Conservation (phyloP, 2,888 invertebrate species). For the Ophioninae sp. region DNA sequence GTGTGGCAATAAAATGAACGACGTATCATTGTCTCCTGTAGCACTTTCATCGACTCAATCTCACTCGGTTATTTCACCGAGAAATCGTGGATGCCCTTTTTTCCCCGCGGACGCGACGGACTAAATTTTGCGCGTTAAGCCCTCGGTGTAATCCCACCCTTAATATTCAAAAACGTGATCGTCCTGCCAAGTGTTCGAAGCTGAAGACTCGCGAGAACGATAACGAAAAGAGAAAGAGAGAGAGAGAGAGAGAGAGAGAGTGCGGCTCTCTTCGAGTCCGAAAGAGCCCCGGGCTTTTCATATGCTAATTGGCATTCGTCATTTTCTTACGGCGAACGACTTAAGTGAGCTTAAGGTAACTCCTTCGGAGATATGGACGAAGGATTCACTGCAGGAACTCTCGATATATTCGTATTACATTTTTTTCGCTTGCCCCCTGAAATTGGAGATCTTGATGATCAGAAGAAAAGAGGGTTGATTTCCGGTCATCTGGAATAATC, state of each 20-base stretch:
- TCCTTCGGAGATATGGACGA: conserved; percentile 68
- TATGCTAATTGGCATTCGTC: conserved; percentile 82
- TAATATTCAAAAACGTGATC: conserved; percentile 82
- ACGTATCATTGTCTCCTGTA: conserved; percentile 5
- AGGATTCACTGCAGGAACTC: conserved; percentile 28
- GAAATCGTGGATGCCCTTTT: conserved; percentile 53
- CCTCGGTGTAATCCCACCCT: conserved; percentile 80
- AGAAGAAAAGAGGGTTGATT: background rate
- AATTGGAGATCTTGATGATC: conserved; percentile 24
- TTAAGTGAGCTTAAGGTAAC: conserved; percentile 79
- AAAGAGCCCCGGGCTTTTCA: conserved; percentile 78
- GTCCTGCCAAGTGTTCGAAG: conserved; percentile 77
- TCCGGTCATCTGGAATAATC: background rate
- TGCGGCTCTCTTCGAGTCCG: conserved; percentile 63
- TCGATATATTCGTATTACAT: conserved; percentile 8
- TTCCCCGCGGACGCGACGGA: conserved; percentile 69
- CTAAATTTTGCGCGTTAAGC: conserved; percentile 81
- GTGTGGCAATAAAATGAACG: background rate
- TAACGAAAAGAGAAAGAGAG: conserved; percentile 52
- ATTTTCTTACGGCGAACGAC: conserved; percentile 79
- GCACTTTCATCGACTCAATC: conserved; percentile 22
- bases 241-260: conserved; percentile 52
- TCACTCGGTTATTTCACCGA: conserved; percentile 48
- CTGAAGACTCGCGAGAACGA: conserved; percentile 60
- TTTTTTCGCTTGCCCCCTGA: conserved; percentile 17